Conservation (phyloP, 2,797 vertebrate genomes). For the Microctenopoma steveboyesi region DNA sequence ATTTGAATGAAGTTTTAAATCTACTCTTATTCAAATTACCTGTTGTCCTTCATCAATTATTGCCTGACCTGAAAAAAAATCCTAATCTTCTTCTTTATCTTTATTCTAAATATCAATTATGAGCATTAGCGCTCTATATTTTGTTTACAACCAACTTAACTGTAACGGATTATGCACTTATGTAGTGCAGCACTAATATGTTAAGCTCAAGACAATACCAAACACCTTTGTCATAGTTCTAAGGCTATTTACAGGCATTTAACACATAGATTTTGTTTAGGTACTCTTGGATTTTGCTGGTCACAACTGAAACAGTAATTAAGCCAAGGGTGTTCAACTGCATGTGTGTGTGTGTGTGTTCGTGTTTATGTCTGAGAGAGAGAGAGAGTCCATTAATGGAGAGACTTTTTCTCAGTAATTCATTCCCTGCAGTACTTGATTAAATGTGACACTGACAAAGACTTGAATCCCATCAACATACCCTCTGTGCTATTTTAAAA, state of each 20-base stretch:
- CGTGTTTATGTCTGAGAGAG: no score
- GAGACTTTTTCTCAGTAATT: slow-evolving; percentile 37
- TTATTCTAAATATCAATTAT: no score
- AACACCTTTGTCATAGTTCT: neutral
- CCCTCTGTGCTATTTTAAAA: slow-evolving; percentile 37
- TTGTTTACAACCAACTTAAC: no score
- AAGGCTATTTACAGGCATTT: neutral
- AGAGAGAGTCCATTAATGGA: slow-evolving; percentile 10
- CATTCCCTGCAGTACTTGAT: slow-evolving; percentile 40
- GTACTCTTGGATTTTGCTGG: slow-evolving; percentile 12
- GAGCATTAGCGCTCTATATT: no score
- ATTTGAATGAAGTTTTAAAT: neutral
- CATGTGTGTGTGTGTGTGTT: neutral
- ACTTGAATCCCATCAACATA: slow-evolving; percentile 56
- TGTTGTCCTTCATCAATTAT: neutral
- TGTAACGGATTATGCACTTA: neutral
- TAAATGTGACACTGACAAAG: slow-evolving; percentile 53
- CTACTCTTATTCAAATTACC: neutral
- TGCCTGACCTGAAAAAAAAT: neutral
- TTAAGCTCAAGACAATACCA: neutral
- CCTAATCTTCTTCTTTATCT: no score
- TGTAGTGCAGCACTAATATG: neutral
- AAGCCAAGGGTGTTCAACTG: neutral
- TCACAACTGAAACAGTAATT: slow-evolving; percentile 10
- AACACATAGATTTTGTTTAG: neutral